phyloP scores from a whole-genome alignment of 2,888 invertebrate species.

The Sympetrum striolatum region DNA sequence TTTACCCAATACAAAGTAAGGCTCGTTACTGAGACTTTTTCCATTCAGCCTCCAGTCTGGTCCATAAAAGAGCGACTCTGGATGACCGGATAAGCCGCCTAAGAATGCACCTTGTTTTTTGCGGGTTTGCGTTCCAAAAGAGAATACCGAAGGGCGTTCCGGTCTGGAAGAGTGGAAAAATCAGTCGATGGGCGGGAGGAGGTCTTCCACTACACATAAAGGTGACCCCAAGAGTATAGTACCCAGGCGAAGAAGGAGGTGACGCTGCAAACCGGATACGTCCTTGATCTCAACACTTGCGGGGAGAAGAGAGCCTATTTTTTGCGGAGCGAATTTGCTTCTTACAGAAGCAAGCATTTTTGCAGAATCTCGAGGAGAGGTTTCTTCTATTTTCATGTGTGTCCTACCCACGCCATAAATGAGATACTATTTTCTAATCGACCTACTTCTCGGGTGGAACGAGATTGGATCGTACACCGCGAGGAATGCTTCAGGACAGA shows the following conservation, averaged over 20 bases:
- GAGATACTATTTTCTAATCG: not conserved
- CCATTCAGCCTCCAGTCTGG: not conserved
- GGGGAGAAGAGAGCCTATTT: not conserved
- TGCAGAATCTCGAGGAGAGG: not conserved
- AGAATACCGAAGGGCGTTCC: not conserved
- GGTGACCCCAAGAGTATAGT: not conserved
- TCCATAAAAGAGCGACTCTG: not conserved
- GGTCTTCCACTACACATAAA: not conserved
- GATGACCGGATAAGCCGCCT: not conserved
- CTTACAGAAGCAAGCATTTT: not conserved
- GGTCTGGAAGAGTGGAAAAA: not conserved
- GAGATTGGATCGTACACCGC: not conserved
- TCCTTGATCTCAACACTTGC: not conserved
- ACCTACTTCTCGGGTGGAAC: not conserved
- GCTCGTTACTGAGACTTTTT: not conserved
- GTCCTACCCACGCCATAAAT: not conserved
- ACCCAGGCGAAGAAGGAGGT: not conserved
- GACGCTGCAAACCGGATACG: not conserved
- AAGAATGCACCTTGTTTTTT: not conserved
- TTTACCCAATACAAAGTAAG: not conserved
- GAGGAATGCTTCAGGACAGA: not conserved
- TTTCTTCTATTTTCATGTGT: not conserved
- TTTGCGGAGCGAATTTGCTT: not conserved
- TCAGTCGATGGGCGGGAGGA: not conserved
- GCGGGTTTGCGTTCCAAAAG: not conserved